A percentile compares a stretch with the other conserved stretches of the same genome.
Conservation (phyloP, 2,888 invertebrate genomes). For the Griposia aprilina region DNA sequence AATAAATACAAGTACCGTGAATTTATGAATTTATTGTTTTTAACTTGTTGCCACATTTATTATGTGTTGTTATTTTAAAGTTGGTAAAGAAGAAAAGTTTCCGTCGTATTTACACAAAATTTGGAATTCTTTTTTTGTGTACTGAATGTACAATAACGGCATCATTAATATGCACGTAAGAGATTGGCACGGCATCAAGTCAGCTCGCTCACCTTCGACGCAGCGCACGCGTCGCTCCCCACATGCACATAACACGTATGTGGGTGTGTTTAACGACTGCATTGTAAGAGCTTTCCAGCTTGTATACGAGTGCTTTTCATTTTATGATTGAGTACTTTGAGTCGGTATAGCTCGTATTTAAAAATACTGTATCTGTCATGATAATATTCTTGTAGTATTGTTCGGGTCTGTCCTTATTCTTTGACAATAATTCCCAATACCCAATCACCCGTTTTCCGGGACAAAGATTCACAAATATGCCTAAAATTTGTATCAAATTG, state of each 20-base stretch:
- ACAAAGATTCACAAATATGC: neutral
- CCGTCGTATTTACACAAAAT: constrained; percentile 40
- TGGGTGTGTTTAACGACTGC: constrained; percentile 57
- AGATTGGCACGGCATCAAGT: constrained; percentile 85
- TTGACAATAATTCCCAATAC: neutral
- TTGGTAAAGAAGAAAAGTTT: constrained; percentile 25
- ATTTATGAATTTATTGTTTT: constrained; percentile 62
- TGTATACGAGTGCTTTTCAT: constrained; percentile 35
- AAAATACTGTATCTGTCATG: neutral
- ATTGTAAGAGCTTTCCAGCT: constrained; percentile 61
- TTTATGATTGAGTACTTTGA: constrained; percentile 5
- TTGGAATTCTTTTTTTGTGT: constrained; percentile 45
- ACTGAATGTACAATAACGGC: constrained; percentile 65
- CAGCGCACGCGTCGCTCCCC: constrained; percentile 71
- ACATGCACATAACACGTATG: constrained; percentile 61
- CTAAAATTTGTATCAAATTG: neutral
- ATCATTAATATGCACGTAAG: constrained; percentile 74
- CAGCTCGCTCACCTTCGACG: constrained; percentile 84
- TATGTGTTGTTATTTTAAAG: constrained; percentile 26
- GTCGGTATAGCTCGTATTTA: neutral
- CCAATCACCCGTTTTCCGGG: constrained; percentile 1
- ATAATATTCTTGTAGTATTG: neutral
- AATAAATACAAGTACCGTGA: constrained; percentile 67
- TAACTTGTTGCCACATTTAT: constrained; percentile 47
- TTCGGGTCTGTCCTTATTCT: neutral